phyloP scores from a whole-genome alignment of 1,140 invertebrate species.

The Lepidurus apus region DNA sequence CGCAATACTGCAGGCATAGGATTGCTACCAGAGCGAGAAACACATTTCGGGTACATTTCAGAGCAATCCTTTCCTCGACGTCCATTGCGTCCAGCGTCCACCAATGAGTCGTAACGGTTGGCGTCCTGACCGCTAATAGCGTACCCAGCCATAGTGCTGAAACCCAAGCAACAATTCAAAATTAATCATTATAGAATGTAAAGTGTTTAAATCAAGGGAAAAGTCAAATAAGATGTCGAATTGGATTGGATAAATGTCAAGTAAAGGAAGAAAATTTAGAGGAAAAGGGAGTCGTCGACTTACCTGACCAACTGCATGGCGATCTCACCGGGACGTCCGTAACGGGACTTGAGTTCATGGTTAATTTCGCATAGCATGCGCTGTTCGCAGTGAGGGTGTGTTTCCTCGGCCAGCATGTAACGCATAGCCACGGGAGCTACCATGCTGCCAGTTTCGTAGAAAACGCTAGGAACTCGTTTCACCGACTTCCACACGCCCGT shows the following conservation, averaged over 20 bases:
- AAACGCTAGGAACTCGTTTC: conserved; percentile 32
- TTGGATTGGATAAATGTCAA: background rate
- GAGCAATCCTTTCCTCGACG: conserved; percentile 76
- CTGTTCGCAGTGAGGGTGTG: conserved; percentile 35
- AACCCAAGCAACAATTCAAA: background rate
- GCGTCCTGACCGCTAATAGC: conserved; percentile 33
- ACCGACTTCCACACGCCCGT: conserved; percentile 27
- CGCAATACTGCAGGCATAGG: conserved; percentile 31
- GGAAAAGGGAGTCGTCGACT: background rate
- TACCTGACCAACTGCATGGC: conserved; percentile 36
- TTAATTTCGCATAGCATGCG: conserved; percentile 35
- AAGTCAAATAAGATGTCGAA: too few relatives aligned
- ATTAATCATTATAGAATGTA: background rate
- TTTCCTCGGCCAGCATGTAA: conserved; percentile 35
- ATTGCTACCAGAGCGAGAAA: conserved; percentile 29
- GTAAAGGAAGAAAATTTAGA: background rate
- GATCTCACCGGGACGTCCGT: conserved; percentile 34
- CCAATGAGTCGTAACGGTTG: conserved; percentile 56
- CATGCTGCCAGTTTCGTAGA: conserved; percentile 34
- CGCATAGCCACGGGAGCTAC: conserved; percentile 34
- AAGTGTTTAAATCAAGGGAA: too few relatives aligned
- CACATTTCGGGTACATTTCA: conserved; percentile 55
- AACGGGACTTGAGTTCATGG: conserved; percentile 30
- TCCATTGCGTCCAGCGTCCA: conserved; percentile 74
- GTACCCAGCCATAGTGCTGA: conserved; percentile 34